A percentile compares a stretch with the other conserved stretches of the same genome.
phyloP scores from a whole-genome alignment of 2,888 invertebrate species.

The Clivina fossor region DNA sequence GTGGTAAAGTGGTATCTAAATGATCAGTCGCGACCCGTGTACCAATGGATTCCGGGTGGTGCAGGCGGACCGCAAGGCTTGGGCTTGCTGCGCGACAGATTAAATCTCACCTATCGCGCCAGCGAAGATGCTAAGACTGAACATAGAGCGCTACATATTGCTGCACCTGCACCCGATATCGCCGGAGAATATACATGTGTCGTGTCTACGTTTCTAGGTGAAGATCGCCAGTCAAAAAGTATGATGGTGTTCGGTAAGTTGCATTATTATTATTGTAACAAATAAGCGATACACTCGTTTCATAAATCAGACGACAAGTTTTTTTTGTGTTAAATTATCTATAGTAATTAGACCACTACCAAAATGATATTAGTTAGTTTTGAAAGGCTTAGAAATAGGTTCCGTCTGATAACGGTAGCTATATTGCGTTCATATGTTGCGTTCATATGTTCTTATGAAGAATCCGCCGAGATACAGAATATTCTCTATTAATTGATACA shows the following conservation, averaged over 20 bases:
- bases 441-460: too few species aligned
- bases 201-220: conserved; percentile 66
- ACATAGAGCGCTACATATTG: conserved; percentile 66
- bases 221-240: conserved; percentile 60
- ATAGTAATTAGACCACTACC: neutral
- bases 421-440: too few species aligned
- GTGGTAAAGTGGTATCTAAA: conserved; percentile 63
- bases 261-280: neutral
- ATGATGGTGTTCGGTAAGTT: conserved; percentile 73
- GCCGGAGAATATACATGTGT: conserved; percentile 71
- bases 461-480: too few species aligned
- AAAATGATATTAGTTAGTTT: neutral
- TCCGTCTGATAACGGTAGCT: neutral
- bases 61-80: conserved; percentile 50
- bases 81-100: conserved; percentile 48
- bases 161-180: conserved; percentile 66
- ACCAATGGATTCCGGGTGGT: conserved; percentile 62
- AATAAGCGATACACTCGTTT: neutral
- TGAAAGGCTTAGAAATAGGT: neutral
- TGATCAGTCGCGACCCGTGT: conserved; percentile 55
- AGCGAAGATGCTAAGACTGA: conserved; percentile 58
- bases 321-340: neutral
- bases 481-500: too few species aligned
- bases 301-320: neutral
- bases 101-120: conserved; percentile 53